These are phyloP conservation scores for Drosophila truncata DNA, from an alignment of 1,140 invertebrate species.

Conservation along the genomic window DNA sequence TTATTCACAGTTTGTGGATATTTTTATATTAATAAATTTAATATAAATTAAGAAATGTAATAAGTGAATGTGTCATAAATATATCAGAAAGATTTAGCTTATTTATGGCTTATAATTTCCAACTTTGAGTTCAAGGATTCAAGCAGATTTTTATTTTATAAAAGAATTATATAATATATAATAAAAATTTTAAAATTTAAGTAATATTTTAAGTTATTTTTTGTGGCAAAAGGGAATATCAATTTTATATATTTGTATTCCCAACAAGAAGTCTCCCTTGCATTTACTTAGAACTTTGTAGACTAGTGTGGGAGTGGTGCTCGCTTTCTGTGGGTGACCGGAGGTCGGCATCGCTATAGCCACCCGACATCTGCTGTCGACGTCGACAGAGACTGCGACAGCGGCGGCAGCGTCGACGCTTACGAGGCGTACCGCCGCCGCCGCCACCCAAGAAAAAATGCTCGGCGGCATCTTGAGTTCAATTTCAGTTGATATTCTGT, in stretches of 20 bases:
- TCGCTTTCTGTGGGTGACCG: slow-evolving; percentile 45
- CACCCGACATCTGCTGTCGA: slow-evolving; percentile 20
- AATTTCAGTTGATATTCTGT: slow-evolving; percentile 83
- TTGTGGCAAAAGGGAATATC: too few relatives aligned
- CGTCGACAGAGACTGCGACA: slow-evolving; percentile 44
- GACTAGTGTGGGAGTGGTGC: slow-evolving; percentile 44
- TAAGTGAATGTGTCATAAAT: too few relatives aligned
- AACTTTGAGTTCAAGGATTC: too few relatives aligned
- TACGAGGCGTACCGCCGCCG: slow-evolving; percentile 34
- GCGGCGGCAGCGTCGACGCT: slow-evolving; percentile 36
- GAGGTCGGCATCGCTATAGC: slow-evolving; percentile 49
- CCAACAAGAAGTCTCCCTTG: too few relatives aligned
- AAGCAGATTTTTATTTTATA: too few relatives aligned
- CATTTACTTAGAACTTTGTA: not conserved
- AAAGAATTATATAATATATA: too few relatives aligned
- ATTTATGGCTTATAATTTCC: not conserved
- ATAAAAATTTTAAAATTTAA: too few relatives aligned
- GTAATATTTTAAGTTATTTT: too few relatives aligned
- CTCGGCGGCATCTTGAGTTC: slow-evolving; percentile 76
- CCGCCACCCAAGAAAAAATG: slow-evolving; percentile 80
- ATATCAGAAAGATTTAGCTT: too few relatives aligned
- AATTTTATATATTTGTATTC: not conserved
- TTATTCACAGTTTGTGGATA: not conserved
- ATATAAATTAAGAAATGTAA: too few relatives aligned
- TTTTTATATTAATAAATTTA: not conserved